Percentiles rank a stretch among this genome's conserved stretches.
phyloP scores from a whole-genome alignment of 2,888 invertebrate genomes.

The Unio pictorum region DNA sequence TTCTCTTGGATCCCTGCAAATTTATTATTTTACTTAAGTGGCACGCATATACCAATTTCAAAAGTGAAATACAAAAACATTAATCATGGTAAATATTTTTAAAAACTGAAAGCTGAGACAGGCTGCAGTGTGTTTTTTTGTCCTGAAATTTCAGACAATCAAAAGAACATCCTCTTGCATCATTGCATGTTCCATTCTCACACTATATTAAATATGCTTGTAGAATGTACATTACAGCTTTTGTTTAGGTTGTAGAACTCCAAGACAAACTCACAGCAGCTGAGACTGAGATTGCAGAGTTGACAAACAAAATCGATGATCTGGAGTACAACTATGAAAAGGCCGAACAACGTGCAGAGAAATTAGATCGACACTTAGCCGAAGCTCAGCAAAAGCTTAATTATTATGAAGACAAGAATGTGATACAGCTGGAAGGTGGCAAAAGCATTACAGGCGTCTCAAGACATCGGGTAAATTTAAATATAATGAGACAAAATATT shows the following conservation, averaged over 20 bases:
- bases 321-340: slow-evolving; percentile 79
- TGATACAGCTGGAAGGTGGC: slow-evolving; percentile 60
- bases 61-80: no score
- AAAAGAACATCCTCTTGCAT: background rate
- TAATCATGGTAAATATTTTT: no score
- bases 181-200: no score
- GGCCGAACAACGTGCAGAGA: slow-evolving; percentile 84
- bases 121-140: no score
- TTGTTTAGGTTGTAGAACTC: slow-evolving; percentile 75
- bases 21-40: no score
- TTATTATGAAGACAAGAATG: slow-evolving; percentile 65
- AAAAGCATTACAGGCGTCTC: slow-evolving; percentile 65
- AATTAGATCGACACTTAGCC: slow-evolving; percentile 91
- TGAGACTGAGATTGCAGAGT: slow-evolving; percentile 89
- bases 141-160: no score
- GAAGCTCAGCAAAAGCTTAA: slow-evolving; percentile 90
- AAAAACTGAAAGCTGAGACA: no score
- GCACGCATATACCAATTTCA: no score
- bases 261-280: slow-evolving; percentile 82
- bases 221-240: background rate
- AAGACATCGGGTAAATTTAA: slow-evolving; percentile 62
- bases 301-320: slow-evolving; percentile 96
- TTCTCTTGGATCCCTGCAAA: no score
- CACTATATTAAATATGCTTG: no score
- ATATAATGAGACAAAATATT: background rate